These are phyloP conservation scores for Drosophila neocordata DNA, from an alignment of 1,140 invertebrate genomes.

Conservation along the genomic window DNA sequence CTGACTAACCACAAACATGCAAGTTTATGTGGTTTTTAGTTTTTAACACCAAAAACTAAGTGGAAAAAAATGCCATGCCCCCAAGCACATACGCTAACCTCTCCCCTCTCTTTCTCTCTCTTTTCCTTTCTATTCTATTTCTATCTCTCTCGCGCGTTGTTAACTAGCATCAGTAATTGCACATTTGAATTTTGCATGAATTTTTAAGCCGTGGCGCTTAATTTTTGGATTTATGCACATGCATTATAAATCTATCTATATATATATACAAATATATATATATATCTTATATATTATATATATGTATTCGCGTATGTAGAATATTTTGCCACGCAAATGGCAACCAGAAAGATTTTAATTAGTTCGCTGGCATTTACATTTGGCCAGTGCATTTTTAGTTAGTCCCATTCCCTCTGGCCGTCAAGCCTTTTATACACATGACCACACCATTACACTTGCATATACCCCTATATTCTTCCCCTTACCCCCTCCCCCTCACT, in stretches of 20 bases:
- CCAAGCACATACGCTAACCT: too few relatives aligned
- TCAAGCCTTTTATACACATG: background rate
- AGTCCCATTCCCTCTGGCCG: background rate
- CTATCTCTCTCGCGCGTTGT: slow-evolving; percentile 15
- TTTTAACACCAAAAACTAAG: slow-evolving; percentile 6
- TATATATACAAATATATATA: background rate
- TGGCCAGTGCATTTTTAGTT: slow-evolving; percentile 22
- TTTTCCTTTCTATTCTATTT: slow-evolving; percentile 2
- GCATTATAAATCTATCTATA: slow-evolving; percentile 56
- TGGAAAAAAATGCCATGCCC: background rate
- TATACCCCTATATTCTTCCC: too few relatives aligned
- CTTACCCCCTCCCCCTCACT: too few relatives aligned
- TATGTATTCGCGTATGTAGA: background rate
- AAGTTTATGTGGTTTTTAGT: slow-evolving; percentile 19
- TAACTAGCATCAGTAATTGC: slow-evolving; percentile 58
- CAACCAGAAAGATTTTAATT: slow-evolving; percentile 55
- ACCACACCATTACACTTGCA: background rate
- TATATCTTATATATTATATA: background rate
- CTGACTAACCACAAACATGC: slow-evolving; percentile 18
- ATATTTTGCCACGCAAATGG: slow-evolving; percentile 29
- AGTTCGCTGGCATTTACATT: slow-evolving; percentile 61
- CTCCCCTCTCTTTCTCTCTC: background rate
- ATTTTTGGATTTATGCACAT: slow-evolving; percentile 69
- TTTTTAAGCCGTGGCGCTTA: slow-evolving; percentile 68
- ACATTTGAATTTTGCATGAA: slow-evolving; percentile 60